A percentile compares a stretch with the other conserved stretches of the same genome.
Evolutionary conservation across 2,113 vertebrate species (phyloP).

Genomic region (Balaenoptera acutorostrata): DNA sequence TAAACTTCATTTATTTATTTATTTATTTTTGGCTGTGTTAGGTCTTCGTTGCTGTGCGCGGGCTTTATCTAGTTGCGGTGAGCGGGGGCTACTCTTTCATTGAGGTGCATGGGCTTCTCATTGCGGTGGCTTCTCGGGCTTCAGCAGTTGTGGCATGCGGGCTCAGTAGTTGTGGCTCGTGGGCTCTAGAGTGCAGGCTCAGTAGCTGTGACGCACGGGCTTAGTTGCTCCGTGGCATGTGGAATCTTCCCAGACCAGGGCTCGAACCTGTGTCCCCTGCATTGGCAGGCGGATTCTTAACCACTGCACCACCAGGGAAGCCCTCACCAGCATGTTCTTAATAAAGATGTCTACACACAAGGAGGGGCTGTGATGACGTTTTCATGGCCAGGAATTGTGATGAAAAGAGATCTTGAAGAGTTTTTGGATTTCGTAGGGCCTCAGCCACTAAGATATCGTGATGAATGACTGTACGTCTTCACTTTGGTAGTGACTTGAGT

Average conservation of each 20-base stretch:
- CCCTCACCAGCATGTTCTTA: background rate
- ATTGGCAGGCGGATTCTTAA: background rate
- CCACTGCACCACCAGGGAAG: accelerated
- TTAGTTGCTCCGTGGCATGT: background rate
- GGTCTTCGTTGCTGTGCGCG: accelerated
- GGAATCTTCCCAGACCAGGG: background rate
- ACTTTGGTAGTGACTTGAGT: background rate
- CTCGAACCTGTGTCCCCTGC: background rate
- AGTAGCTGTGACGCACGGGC: accelerated
- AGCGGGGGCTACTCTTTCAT: accelerated
- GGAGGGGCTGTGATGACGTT: background rate
- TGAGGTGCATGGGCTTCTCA: background rate
- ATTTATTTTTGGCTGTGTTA: too few species aligned
- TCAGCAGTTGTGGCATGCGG: too few species aligned
- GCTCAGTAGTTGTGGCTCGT: accelerated
- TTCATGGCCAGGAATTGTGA: background rate
- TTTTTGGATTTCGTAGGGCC: accelerated
- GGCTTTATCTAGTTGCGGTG: background rate
- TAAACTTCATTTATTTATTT: background rate
- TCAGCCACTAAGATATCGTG: accelerated
- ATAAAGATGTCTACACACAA: background rate
- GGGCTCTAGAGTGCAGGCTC: accelerated
- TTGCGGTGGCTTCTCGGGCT: background rate
- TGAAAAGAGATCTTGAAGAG: background rate
- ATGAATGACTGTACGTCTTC: background rate